Conservation (phyloP, 2,888 invertebrate genomes). For the Subacronicta megacephala region DNA sequence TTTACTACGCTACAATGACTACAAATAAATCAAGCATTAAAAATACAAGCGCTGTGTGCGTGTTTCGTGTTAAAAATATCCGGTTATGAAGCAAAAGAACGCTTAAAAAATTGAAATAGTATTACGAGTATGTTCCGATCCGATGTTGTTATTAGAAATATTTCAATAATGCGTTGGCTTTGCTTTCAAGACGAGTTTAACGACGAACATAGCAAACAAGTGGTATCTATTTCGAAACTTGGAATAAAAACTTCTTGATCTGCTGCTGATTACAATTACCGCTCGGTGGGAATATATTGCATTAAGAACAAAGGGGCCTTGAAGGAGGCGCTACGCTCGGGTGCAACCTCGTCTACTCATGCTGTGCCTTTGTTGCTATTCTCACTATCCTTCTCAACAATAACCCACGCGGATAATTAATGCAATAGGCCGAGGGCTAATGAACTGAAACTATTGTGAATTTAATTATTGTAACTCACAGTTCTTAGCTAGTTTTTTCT, state of each 20-base stretch:
- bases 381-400: conserved; percentile 60
- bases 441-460: conserved; percentile 46
- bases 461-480: conserved; percentile 38
- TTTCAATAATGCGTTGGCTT: conserved; percentile 26
- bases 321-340: conserved; percentile 73
- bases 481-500: conserved; percentile 19
- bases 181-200: conserved; percentile 19
- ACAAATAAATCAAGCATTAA: conserved; percentile 37
- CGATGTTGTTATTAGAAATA: conserved; percentile 23
- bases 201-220: conserved; percentile 40
- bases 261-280: conserved; percentile 78
- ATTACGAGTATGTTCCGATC: conserved; percentile 18
- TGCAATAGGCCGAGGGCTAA: conserved; percentile 54
- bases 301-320: conserved; percentile 83
- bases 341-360: conserved; percentile 64
- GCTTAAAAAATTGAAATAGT: conserved; percentile 19
- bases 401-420: conserved; percentile 55
- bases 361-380: conserved; percentile 57
- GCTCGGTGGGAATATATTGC: conserved; percentile 82
- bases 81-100: conserved; percentile 24
- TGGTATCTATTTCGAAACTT: conserved; percentile 68
- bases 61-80: conserved; percentile 36
- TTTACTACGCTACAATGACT: conserved; percentile 26
- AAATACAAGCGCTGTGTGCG: conserved; percentile 37
- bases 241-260: conserved; percentile 76